Percentiles rank a stretch among this genome's conserved stretches.
Evolutionary conservation across 2,888 invertebrate species (phyloP).

Genomic region (Nemapogon koenigi): DNA sequence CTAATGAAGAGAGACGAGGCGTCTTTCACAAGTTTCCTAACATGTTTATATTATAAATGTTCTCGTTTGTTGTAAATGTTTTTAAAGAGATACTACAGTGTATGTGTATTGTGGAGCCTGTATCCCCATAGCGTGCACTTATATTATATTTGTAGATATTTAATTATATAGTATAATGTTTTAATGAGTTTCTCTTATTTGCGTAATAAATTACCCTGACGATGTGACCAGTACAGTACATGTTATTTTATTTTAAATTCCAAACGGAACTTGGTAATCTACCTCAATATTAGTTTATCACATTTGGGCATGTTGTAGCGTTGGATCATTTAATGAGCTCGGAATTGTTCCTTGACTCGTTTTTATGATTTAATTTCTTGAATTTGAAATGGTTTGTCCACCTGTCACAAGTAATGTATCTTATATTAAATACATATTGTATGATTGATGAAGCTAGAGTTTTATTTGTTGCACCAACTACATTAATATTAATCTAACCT

Average conservation of each 20-base stretch:
- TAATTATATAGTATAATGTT: slow-evolving; percentile 64
- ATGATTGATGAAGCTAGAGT: slow-evolving; percentile 53
- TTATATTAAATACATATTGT: slow-evolving; percentile 65
- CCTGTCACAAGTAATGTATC: slow-evolving; percentile 64
- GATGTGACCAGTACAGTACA: too few relatives aligned
- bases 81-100: slow-evolving; percentile 31
- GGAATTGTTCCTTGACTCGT: too few relatives aligned
- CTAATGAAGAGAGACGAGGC: slow-evolving; percentile 32
- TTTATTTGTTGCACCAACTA: slow-evolving; percentile 14
- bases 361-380: background rate
- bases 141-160: slow-evolving; percentile 63
- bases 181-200: slow-evolving; percentile 56
- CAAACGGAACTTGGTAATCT: slow-evolving; percentile 45
- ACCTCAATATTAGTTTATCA: slow-evolving; percentile 66
- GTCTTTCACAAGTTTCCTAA: slow-evolving; percentile 56
- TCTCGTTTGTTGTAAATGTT: slow-evolving; percentile 63
- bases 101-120: slow-evolving; percentile 23
- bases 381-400: slow-evolving; percentile 53
- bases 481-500: too few relatives aligned
- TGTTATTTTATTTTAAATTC: slow-evolving; percentile 57
- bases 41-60: slow-evolving; percentile 62
- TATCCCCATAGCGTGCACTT: slow-evolving; percentile 53
- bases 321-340: too few relatives aligned
- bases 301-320: slow-evolving; percentile 60
- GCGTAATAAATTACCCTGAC: too few relatives aligned